Base-by-base conservation (phyloP, 2,113 vertebrate species). In the Catharus bicknelli region DNA sequence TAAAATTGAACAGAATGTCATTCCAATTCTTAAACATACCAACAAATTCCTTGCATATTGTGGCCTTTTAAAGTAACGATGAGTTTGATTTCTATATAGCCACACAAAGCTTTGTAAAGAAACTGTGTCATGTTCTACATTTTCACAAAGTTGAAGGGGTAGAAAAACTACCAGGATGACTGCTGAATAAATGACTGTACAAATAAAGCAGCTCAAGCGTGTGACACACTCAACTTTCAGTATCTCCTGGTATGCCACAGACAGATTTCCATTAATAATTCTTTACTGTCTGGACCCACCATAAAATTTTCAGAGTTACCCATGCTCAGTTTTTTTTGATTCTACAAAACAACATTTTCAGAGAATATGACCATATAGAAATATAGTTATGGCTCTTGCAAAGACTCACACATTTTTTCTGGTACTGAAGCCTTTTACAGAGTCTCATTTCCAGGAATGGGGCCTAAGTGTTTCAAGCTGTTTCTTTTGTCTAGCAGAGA, bases 131-230 rank as follows among this genome's bases (percentile, higher is more conserved):
- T 82, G 88, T 87, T 74, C 68, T 61, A 82, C 63, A 55, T 34
- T 69, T 90, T 66, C 78, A 80, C 21, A 16, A 88, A 83, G 63
- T 29, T 85, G 89, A 89, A 90, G 36, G 51, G 27, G 63, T 77
- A 95, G 68, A 85, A 96, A 91, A 76, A 32, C 29, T 66, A 66
- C 22, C 27, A 45, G 63, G n/a, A 25, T 80, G 68, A 63, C 59
- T 92, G 82, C 70, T 77, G 85, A 59, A 80, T 88, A 91, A 92
- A 90, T 80, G 66, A 36, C 58, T 92, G 78, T 42, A 83, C 81
- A 79, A 93, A 96, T 77, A 73, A 66, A 95, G 17, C 70, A 93
- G 55, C 84, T 94, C 78, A 63, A 91, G 87, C 14, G 0, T 91
- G 55, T 3, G 1, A 91, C 48, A 62, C 51, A 15, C 32, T 91